Evolutionary conservation across 2,113 vertebrate genomes (phyloP).

Genomic region (Sciurus niger): DNA sequence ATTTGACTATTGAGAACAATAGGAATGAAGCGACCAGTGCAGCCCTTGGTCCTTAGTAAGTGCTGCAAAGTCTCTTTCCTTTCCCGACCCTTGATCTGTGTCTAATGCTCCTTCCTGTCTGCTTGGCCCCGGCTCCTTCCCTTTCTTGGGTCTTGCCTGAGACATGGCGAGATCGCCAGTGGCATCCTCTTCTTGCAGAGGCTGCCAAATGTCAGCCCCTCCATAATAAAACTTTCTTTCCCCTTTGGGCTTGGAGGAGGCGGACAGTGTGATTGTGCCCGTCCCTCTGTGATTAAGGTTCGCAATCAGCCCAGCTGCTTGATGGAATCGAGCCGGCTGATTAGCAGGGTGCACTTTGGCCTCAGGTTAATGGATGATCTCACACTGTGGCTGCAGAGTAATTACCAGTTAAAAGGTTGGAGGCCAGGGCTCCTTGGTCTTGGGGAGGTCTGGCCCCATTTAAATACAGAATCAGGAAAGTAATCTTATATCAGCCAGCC

Average conservation of each 20-base stretch:
- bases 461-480: conserved; percentile 84
- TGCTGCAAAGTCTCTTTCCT: neutral
- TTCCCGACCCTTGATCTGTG: neutral
- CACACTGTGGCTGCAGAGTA: conserved; percentile 87
- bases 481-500: conserved; percentile 77
- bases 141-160: neutral
- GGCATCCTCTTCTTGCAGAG: conserved; percentile 55
- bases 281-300: conserved; percentile 87
- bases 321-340: conserved; percentile 88
- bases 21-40: neutral
- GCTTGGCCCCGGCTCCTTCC: neutral
- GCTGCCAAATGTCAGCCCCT: conserved; percentile 74
- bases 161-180: conserved; percentile 48
- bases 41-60: neutral
- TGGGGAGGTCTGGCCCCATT: conserved; percentile 85
- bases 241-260: conserved; percentile 75
- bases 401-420: conserved; percentile 90
- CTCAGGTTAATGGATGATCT: conserved; percentile 91
- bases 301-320: conserved; percentile 86
- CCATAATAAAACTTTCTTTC: conserved; percentile 73
- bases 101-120: neutral
- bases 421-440: conserved; percentile 86
- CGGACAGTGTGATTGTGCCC: conserved; percentile 82
- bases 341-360: conserved; percentile 90
- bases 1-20: neutral